These are phyloP conservation scores for Malurus alboscapulatus DNA, from an alignment of 2,113 vertebrate genomes.

Conservation along the genomic window DNA sequence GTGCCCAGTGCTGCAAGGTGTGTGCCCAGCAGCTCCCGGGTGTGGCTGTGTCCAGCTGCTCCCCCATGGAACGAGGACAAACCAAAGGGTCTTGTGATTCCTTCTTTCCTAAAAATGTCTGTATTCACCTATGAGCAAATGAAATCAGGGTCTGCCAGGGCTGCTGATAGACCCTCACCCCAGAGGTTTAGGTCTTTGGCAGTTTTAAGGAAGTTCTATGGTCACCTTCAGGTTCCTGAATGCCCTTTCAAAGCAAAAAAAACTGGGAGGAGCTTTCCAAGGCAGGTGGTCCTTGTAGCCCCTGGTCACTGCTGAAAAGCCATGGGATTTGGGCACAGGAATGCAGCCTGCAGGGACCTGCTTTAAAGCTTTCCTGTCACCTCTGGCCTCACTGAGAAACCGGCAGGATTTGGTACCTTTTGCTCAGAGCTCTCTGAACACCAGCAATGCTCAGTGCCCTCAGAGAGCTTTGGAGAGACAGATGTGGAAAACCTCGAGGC, in stretches of 20 bases:
- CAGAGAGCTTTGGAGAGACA: neutral
- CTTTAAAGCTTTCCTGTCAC: neutral
- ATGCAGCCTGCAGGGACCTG: neutral
- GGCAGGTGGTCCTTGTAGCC: neutral
- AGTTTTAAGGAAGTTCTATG: neutral
- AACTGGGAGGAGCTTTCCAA: neutral
- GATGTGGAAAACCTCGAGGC: neutral
- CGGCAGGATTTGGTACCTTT: neutral
- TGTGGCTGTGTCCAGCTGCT: neutral
- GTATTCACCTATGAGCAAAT: rapidly evolving
- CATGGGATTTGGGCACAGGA: neutral
- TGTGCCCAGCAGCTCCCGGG: neutral
- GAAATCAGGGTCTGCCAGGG: too few relatives aligned
- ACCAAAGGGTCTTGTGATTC: neutral
- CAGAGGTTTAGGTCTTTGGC: neutral
- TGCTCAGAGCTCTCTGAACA: neutral
- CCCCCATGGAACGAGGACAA: neutral
- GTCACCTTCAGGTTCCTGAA: neutral
- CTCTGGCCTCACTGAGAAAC: neutral
- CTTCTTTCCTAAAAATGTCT: neutral
- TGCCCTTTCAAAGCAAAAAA: neutral
- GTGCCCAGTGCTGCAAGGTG: neutral
- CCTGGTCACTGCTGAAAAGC: neutral
- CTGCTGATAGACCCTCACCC: neutral
- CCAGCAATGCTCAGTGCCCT: neutral